These are phyloP conservation scores for Dicrostonyx torquatus DNA, from an alignment of 2,797 vertebrate species.

Conservation along the genomic window DNA sequence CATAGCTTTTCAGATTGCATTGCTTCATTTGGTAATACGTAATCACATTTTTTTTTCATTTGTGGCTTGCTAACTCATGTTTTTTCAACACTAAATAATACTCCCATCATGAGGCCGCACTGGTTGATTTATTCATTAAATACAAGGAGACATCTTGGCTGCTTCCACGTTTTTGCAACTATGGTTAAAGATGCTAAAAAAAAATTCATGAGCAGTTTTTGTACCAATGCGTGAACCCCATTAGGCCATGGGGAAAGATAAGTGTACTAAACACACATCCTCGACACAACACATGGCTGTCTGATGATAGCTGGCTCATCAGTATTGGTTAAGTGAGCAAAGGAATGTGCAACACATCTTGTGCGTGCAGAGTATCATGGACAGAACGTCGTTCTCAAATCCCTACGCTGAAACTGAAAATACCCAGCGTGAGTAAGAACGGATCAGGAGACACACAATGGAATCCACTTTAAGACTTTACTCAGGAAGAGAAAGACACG, in stretches of 20 bases:
- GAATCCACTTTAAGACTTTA: no score
- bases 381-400: background rate
- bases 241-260: background rate
- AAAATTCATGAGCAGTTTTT: background rate
- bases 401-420: background rate
- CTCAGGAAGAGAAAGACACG: no score
- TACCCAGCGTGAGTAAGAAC: no score
- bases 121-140: background rate
- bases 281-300: background rate
- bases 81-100: background rate
- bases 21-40: background rate
- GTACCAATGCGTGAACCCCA: accelerated
- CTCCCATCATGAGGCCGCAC: background rate
- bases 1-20: background rate
- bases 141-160: background rate
- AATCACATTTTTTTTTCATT: background rate
- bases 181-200: background rate
- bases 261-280: background rate
- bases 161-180: background rate
- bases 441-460: no score
- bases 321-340: background rate
- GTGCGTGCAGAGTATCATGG: background rate
- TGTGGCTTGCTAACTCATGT: background rate
- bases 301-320: background rate
- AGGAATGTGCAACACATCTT: background rate